Conservation (phyloP, 2,113 vertebrate genomes). For the Zosterops hypoxanthus region DNA sequence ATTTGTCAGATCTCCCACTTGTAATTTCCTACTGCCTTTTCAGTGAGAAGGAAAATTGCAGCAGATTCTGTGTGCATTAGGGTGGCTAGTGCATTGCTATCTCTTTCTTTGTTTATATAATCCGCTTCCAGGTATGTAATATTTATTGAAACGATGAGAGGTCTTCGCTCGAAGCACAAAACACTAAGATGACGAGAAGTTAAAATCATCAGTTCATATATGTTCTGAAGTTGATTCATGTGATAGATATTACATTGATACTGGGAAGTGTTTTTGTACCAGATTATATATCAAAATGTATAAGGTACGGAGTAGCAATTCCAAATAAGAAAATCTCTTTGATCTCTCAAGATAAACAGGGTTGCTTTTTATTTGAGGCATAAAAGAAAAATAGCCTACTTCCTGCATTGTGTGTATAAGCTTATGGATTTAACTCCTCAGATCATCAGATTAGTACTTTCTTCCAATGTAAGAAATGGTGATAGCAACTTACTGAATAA, state of each 20-base stretch:
- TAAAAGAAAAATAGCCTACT: background rate
- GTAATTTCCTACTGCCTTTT: background rate
- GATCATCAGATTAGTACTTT: background rate
- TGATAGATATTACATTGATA: background rate
- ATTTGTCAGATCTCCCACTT: background rate
- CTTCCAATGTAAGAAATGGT: background rate
- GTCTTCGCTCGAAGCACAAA: background rate
- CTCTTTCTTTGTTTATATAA: background rate
- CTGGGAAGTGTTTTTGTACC: background rate
- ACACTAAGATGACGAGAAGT: background rate
- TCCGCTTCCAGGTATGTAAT: background rate
- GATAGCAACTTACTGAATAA: background rate
- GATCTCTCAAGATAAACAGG: background rate
- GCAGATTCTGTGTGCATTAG: background rate
- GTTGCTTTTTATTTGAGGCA: background rate
- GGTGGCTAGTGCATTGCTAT: background rate
- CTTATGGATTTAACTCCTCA: background rate
- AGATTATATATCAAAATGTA: fast-evolving
- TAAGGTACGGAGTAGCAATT: background rate
- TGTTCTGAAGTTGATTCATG: background rate
- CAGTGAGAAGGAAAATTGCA: background rate
- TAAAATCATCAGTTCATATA: background rate
- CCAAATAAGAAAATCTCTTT: conserved; percentile 22
- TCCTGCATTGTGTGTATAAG: background rate
- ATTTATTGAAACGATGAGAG: background rate